Evolutionary conservation across 1,140 invertebrate genomes (phyloP).

Genomic region (Drosophila nasuta): DNA sequence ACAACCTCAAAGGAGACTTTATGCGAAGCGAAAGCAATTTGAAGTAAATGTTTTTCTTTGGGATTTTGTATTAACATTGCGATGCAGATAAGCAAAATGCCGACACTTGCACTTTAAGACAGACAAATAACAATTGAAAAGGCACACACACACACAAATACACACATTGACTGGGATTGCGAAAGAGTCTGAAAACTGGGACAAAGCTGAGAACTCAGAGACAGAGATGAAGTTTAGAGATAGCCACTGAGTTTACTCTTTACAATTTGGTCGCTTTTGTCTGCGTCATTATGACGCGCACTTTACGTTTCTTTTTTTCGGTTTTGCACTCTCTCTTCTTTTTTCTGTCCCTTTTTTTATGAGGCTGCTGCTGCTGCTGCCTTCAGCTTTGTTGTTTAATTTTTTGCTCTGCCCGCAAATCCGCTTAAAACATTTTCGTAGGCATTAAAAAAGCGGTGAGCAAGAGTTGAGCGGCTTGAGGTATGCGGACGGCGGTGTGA

Average conservation of each 20-base stretch:
- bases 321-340: slow-evolving; percentile 7
- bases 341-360: slow-evolving; percentile 20
- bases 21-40: slow-evolving; percentile 14
- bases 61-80: slow-evolving; percentile 21
- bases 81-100: slow-evolving; percentile 32
- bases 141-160: neutral
- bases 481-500: neutral
- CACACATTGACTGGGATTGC: too few relatives aligned
- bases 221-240: neutral
- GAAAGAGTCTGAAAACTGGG: neutral
- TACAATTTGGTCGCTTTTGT: slow-evolving; percentile 41
- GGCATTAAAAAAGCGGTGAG: slow-evolving; percentile 38
- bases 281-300: slow-evolving; percentile 32
- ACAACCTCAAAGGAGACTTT: neutral
- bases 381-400: slow-evolving; percentile 33
- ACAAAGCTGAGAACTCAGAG: neutral
- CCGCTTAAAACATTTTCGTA: slow-evolving; percentile 63
- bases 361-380: neutral
- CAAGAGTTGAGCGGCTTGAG: neutral
- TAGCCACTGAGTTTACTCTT: slow-evolving; percentile 13
- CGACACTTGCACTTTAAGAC: slow-evolving; percentile 31
- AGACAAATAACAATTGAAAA: slow-evolving; percentile 8
- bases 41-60: slow-evolving; percentile 21
- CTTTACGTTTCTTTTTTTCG: slow-evolving; percentile 19
- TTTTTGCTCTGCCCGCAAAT: slow-evolving; percentile 36